Evolutionary conservation across 2,797 vertebrate genomes (phyloP).

Genomic region (Galaxias olidus): DNA sequence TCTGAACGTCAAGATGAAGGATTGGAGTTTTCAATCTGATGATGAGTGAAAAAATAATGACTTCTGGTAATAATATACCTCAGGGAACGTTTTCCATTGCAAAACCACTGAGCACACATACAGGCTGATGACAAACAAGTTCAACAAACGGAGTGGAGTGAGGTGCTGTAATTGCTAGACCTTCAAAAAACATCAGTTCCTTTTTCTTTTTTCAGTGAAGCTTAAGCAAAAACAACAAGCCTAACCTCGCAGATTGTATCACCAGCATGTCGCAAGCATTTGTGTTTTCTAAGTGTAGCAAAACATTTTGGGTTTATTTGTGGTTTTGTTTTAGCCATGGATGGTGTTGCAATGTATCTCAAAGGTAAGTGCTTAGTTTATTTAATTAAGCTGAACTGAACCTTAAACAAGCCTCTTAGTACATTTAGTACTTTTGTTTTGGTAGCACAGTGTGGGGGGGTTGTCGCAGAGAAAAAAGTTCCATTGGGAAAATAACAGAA

Average conservation of each 20-base stretch:
- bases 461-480: too few relatives aligned
- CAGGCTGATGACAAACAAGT: slow-evolving; percentile 63
- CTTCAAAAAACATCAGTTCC: slow-evolving; percentile 61
- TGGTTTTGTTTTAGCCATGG: slow-evolving; percentile 40
- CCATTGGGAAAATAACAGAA: too few relatives aligned
- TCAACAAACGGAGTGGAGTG: slow-evolving; percentile 61
- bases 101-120: slow-evolving; percentile 42
- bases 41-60: slow-evolving; percentile 32
- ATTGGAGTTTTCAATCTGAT: slow-evolving; percentile 27
- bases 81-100: slow-evolving; percentile 43
- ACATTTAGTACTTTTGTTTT: too few relatives aligned
- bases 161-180: slow-evolving; percentile 68
- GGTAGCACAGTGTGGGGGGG: too few relatives aligned
- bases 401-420: too few relatives aligned
- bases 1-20: too few relatives aligned
- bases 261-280: slow-evolving; percentile 64
- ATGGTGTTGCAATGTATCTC: slow-evolving; percentile 40
- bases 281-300: slow-evolving; percentile 10
- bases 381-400: too few relatives aligned
- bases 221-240: slow-evolving; percentile 53
- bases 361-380: too few relatives aligned
- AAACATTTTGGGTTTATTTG: too few relatives aligned
- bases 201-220: slow-evolving; percentile 57
- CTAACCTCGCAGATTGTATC: slow-evolving; percentile 41
- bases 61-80: slow-evolving; percentile 43